Base-by-base conservation (phyloP, 2,888 invertebrate species). In the Choristoneura rosaceana region DNA sequence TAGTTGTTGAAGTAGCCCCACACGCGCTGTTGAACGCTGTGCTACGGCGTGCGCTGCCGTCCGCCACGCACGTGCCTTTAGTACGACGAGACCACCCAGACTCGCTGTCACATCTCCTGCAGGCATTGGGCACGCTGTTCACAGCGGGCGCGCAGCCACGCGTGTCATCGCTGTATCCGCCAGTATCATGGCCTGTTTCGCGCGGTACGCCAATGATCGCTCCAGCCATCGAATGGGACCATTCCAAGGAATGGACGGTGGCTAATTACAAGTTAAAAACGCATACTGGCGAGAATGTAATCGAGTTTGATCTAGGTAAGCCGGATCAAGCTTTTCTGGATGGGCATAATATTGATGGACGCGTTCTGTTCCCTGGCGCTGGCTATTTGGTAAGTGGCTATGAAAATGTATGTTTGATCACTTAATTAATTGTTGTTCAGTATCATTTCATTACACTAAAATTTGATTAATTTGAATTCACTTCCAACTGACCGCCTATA, bases 21-120 rank as follows among this genome's bases (percentile, higher is more conserved):
- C 99, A 99, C 89, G 97, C 98, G 82, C 95, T 99, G 76, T 95
- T 99, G 77, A 99, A 99, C 93, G 98, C 99, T 25, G 97, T 99
- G 84, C 95, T 99, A 38, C 97, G 98, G 86, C 95, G 99, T 79
- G 97, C 98, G 8, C 93, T 98, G 68, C 96, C 96, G 0, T 95
- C 95, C 3, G 96, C 99, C 2, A 25, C 25, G 25, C 25, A 25
- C 2, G 25, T 25, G 25, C 25, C 25, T 25, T 25, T 25, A 25
- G 25, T 25, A 25, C 25, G 25, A 25, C 25, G 25, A 25, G 25
- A 25, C 25, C 25, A 25, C 25, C 25, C 25, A 25, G 25, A 25
- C 0, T 2, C 25, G 2, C 25, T 25, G 25, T 25, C 25, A 2
- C 25, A 25, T 25, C 25, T 25, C 0, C 25, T 25, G 25, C 25